A percentile compares a stretch with the other conserved stretches of the same genome.
phyloP scores from a whole-genome alignment of 2,113 vertebrate species.

The Zapus hudsonius region DNA sequence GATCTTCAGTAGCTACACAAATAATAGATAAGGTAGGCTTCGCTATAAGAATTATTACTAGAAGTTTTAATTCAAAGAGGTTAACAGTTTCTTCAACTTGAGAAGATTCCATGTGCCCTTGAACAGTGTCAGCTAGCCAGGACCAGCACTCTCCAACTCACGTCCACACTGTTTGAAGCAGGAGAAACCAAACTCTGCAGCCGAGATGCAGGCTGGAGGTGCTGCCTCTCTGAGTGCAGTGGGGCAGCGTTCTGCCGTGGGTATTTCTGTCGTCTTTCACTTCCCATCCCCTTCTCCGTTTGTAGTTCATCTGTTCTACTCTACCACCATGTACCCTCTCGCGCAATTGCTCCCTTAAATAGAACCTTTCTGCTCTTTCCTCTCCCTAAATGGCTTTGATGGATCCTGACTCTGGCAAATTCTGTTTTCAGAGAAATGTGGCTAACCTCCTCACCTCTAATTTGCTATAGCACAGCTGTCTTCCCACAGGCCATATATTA shows the following conservation, averaged over 20 bases:
- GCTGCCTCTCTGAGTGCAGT: background rate
- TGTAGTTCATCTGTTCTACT: background rate
- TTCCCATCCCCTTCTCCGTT: background rate
- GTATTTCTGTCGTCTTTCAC: background rate
- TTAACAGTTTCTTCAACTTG: slow-evolving; percentile 7
- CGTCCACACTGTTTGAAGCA: background rate
- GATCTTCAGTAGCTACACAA: background rate
- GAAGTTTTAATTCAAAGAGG: background rate
- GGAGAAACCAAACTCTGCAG: background rate
- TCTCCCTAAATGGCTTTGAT: slow-evolving; percentile 63
- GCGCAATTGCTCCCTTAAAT: slow-evolving; percentile 53
- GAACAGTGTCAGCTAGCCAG: background rate
- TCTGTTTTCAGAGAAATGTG: slow-evolving; percentile 62
- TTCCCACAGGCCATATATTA: slow-evolving; percentile 68
- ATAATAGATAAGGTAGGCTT: background rate
- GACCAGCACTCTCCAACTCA: background rate
- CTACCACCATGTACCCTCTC: slow-evolving; percentile 30
- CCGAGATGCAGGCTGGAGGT: background rate
- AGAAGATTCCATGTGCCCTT: background rate
- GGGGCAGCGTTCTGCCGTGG: background rate
- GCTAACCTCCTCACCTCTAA: slow-evolving; percentile 61
- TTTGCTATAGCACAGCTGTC: slow-evolving; percentile 70
- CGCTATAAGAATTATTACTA: background rate
- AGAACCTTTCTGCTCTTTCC: slow-evolving; percentile 54
- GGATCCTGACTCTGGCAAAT: background rate